Percentiles rank a stretch among this genome's conserved stretches.
Evolutionary conservation across 2,888 invertebrate species (phyloP).

Genomic region (Strigamia crassipes): DNA sequence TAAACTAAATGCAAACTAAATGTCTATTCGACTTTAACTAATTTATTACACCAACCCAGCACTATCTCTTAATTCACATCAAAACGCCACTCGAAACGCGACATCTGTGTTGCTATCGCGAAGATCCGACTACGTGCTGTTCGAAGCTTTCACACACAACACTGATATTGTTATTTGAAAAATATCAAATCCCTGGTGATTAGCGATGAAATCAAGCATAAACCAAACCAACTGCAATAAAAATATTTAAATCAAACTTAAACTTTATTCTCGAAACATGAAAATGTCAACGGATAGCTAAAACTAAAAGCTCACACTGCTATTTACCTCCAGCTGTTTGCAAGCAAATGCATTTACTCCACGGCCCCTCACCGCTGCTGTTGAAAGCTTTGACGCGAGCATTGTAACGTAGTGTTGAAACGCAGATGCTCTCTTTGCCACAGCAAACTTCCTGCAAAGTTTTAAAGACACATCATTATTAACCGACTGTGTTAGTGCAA

Average conservation of each 20-base stretch:
- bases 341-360: conserved; percentile 91
- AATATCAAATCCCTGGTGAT: conserved; percentile 86
- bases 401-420: conserved; percentile 93
- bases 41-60: conserved; percentile 71
- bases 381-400: conserved; percentile 95
- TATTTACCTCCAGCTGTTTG: conserved; percentile 92
- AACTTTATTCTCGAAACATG: too few relatives aligned
- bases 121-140: conserved; percentile 89
- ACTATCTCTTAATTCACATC: conserved; percentile 91
- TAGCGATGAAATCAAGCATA: conserved; percentile 81
- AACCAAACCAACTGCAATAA: conserved; percentile 86
- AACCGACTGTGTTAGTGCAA: background rate
- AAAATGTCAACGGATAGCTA: background rate
- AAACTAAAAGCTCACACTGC: background rate
- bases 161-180: conserved; percentile 79
- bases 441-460: conserved; percentile 90
- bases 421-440: conserved; percentile 94
- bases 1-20: conserved; percentile 51
- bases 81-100: conserved; percentile 90
- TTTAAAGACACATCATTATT: background rate
- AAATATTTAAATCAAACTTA: conserved; percentile 11
- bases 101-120: conserved; percentile 97
- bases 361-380: conserved; percentile 90
- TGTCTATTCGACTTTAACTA: background rate
- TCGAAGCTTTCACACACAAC: conserved; percentile 92